A percentile compares a stretch with the other conserved stretches of the same genome.
phyloP scores from a whole-genome alignment of 2,888 invertebrate species.

The Lycia hirtaria region DNA sequence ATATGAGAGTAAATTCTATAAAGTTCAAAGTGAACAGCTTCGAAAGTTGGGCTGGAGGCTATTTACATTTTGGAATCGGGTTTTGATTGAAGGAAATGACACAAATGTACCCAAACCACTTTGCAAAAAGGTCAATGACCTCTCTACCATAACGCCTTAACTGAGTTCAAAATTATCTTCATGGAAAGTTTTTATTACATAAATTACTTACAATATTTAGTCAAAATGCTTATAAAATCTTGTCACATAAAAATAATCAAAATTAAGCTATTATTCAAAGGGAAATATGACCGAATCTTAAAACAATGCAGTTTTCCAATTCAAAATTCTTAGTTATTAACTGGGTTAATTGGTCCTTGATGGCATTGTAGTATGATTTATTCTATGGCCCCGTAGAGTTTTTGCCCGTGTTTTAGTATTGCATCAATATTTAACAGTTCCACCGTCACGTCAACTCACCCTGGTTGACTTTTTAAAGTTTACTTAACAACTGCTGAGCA shows the following conservation, averaged over 20 bases:
- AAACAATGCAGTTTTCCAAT: conserved; percentile 2
- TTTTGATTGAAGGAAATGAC: no score
- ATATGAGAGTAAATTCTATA: neutral
- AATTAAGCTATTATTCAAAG: no score
- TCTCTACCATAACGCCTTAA: no score
- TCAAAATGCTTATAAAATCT: no score
- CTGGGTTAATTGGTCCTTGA: neutral
- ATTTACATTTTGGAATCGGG: no score
- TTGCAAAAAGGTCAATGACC: no score
- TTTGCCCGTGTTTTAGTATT: neutral
- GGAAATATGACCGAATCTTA: neutral
- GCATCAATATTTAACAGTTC: neutral
- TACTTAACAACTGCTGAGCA: no score
- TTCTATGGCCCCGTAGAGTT: neutral
- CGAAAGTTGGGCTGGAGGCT: neutral
- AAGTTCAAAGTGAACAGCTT: neutral
- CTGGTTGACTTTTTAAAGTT: neutral
- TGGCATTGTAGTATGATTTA: neutral
- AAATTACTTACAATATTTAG: no score
- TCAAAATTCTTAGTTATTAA: no score
- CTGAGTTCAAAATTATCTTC: no score
- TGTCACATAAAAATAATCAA: neutral
- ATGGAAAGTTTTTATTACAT: no score
- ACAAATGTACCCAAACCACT: no score
- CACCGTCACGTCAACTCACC: neutral